Conservation (phyloP, 2,888 invertebrate genomes). For the Scaptomyza tumidula region DNA sequence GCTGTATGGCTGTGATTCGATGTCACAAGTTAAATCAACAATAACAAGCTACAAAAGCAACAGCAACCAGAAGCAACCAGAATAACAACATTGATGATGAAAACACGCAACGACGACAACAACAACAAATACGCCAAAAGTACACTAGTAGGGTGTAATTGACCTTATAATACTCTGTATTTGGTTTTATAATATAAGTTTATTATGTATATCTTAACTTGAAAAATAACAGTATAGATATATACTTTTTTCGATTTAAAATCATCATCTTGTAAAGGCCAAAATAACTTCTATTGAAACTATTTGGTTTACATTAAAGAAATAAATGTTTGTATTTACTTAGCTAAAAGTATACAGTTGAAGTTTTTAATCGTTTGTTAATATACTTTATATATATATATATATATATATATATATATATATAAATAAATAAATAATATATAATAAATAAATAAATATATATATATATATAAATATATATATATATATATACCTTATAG, state of each 20-base stretch:
- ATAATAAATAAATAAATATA: no score
- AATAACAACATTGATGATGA: constrained; percentile 32
- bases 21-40: constrained; percentile 68
- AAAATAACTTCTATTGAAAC: background rate
- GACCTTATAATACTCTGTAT: constrained; percentile 5
- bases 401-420: background rate
- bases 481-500: background rate
- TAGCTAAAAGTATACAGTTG: background rate
- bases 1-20: constrained; percentile 59
- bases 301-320: background rate
- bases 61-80: constrained; percentile 24
- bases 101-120: constrained; percentile 68
- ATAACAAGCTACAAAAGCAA: constrained; percentile 45
- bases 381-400: no score
- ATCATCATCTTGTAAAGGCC: no score
- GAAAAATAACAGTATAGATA: no score
- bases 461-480: background rate
- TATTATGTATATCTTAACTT: no score
- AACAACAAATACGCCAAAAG: constrained; percentile 52
- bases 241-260: no score
- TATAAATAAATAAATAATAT: no score
- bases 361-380: no score
- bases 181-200: no score
- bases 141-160: constrained; percentile 11
- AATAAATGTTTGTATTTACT: background rate